Percentiles rank a stretch among this genome's conserved stretches.
These are phyloP conservation scores for Oplegnathus fasciatus DNA, from an alignment of 2,113 vertebrate genomes.

Conservation along the genomic window DNA sequence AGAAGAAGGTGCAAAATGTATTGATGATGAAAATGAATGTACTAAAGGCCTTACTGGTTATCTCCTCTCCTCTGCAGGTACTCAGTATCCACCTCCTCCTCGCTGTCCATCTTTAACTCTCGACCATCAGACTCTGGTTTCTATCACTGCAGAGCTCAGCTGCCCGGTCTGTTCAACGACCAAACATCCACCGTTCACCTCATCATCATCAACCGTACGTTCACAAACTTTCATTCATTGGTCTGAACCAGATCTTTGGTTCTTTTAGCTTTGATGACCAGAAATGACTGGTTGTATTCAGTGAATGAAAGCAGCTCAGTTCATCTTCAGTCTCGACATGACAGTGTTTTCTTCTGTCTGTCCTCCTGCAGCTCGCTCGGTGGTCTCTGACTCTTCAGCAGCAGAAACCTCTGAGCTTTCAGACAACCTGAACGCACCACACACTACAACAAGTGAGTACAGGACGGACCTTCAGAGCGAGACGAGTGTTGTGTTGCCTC, in stretches of 20 bases:
- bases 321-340: too few species aligned
- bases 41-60: too few species aligned
- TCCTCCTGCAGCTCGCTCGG: slow-evolving; percentile 15
- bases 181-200: slow-evolving; percentile 66
- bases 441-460: not conserved
- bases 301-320: too few species aligned
- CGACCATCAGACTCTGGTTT: slow-evolving; percentile 68
- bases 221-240: not conserved
- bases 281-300: too few species aligned
- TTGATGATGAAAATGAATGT: too few species aligned
- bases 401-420: not conserved
- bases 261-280: not conserved
- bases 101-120: slow-evolving; percentile 67
- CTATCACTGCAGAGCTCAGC: slow-evolving; percentile 80
- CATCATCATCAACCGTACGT: slow-evolving; percentile 69
- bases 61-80: slow-evolving; percentile 46
- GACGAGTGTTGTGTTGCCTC: too few species aligned
- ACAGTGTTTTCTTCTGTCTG: not conserved
- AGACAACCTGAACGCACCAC: slow-evolving; percentile 9
- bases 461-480: not conserved
- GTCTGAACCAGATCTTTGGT: not conserved
- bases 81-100: slow-evolving; percentile 38
- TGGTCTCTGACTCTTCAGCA: not conserved
- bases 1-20: too few species aligned
- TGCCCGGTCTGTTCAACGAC: slow-evolving; percentile 82